phyloP scores from a whole-genome alignment of 2,113 vertebrate species.

The Cyanistes caeruleus region DNA sequence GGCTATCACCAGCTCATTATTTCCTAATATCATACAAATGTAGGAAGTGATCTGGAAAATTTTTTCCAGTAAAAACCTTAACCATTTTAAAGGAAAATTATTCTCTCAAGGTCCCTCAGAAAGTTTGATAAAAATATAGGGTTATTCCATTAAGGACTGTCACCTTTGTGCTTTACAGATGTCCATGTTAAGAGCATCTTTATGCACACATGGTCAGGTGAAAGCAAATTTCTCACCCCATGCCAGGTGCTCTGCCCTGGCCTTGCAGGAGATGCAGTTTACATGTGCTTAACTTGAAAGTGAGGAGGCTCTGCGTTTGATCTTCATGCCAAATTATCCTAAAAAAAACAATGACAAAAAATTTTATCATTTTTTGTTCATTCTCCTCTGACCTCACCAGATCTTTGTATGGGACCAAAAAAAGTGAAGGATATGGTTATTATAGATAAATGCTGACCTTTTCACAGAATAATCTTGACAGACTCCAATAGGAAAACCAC shows the following conservation, averaged over 20 bases:
- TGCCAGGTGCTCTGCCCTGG: not conserved
- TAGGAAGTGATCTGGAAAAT: not conserved
- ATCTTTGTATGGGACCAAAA: not conserved
- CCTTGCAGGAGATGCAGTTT: not conserved
- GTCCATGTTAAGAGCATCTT: no score
- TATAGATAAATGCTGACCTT: not conserved
- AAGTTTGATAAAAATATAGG: not conserved
- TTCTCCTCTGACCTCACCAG: not conserved
- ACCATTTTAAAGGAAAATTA: not conserved
- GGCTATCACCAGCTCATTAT: not conserved
- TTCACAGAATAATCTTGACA: not conserved
- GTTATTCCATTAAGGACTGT: not conserved
- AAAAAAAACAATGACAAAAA: not conserved
- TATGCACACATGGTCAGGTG: fast-evolving
- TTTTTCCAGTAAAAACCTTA: not conserved
- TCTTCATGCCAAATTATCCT: not conserved
- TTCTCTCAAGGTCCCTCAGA: not conserved
- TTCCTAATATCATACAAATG: not conserved
- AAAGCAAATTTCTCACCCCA: not conserved
- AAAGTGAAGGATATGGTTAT: not conserved
- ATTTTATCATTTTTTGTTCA: fast-evolving
- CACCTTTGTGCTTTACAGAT: fast-evolving
- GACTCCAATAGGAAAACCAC: not conserved
- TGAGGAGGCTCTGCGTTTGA: not conserved
- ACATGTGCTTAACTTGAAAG: fast-evolving